Percentiles rank a stretch among this genome's conserved stretches.
Conservation (phyloP, 2,797 vertebrate genomes). For the Helicolenus hilgendorfi region DNA sequence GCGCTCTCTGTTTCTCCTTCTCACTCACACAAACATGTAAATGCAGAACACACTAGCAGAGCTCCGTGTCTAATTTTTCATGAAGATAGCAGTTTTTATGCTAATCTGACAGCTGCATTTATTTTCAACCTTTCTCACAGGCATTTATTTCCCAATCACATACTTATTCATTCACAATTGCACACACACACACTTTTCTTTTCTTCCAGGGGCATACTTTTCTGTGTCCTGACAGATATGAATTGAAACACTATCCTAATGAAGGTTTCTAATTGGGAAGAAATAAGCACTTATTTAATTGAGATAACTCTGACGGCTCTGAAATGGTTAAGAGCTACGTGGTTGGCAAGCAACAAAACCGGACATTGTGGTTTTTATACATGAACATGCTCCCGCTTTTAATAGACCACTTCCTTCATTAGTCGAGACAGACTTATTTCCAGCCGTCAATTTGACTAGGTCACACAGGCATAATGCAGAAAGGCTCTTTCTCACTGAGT, state of each 20-base stretch:
- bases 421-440: slow-evolving; percentile 39
- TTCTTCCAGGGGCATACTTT: background rate
- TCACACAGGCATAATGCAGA: slow-evolving; percentile 39
- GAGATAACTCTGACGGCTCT: slow-evolving; percentile 41
- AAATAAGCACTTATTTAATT: slow-evolving; percentile 49
- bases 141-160: slow-evolving; percentile 75
- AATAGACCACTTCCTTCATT: slow-evolving; percentile 51
- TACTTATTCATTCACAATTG: slow-evolving; percentile 18
- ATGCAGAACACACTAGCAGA: slow-evolving; percentile 54
- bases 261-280: slow-evolving; percentile 57
- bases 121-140: slow-evolving; percentile 67
- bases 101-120: slow-evolving; percentile 82
- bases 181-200: slow-evolving; percentile 18
- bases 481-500: slow-evolving; percentile 41
- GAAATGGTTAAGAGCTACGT: background rate
- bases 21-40: slow-evolving; percentile 40
- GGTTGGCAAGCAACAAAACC: slow-evolving; percentile 33
- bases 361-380: background rate
- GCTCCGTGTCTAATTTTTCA: slow-evolving; percentile 75
- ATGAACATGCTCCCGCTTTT: slow-evolving; percentile 9
- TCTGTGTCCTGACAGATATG: slow-evolving; percentile 7
- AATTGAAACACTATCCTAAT: slow-evolving; percentile 39
- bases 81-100: slow-evolving; percentile 81
- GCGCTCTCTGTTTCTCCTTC: slow-evolving; percentile 24
- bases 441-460: slow-evolving; percentile 58